These are phyloP conservation scores for Rhabditoides inermis DNA, from an alignment of 2,888 invertebrate genomes.

Conservation along the genomic window DNA sequence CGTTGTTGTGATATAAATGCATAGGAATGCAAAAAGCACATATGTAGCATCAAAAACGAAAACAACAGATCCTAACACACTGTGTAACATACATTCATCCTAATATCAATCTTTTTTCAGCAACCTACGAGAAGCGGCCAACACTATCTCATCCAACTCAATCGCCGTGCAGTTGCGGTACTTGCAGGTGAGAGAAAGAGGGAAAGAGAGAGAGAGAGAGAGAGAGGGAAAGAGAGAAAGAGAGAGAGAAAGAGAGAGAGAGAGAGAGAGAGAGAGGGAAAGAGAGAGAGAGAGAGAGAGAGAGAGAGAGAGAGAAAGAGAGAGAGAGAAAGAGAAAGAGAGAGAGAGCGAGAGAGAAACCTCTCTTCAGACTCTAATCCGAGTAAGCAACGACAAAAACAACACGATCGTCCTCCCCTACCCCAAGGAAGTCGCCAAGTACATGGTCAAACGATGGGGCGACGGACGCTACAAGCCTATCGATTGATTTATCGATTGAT, in stretches of 20 bases:
- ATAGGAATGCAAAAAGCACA: no score
- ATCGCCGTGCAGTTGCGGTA: slow-evolving; percentile 89
- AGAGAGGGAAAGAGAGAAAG: no score
- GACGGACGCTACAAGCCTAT: no score
- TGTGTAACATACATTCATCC: no score
- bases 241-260: no score
- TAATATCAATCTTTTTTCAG: slow-evolving; percentile 11
- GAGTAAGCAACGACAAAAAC: slow-evolving; percentile 19
- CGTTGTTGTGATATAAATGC: no score
- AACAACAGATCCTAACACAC: no score
- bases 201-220: no score
- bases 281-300: no score
- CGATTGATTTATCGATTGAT: no score
- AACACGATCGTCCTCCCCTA: slow-evolving; percentile 45
- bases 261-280: no score
- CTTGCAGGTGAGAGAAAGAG: slow-evolving; percentile 58
- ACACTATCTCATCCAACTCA: slow-evolving; percentile 84
- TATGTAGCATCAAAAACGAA: not conserved
- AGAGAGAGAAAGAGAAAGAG: not conserved
- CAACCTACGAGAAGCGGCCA: slow-evolving; percentile 77
- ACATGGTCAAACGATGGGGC: slow-evolving; percentile 22
- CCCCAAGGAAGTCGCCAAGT: slow-evolving; percentile 37
- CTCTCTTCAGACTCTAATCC: slow-evolving; percentile 13
- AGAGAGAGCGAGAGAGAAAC: slow-evolving; percentile 1
- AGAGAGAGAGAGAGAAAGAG: no score